Evolutionary conservation across 2,113 vertebrate genomes (phyloP).

Genomic region (Heterotis niloticus): DNA sequence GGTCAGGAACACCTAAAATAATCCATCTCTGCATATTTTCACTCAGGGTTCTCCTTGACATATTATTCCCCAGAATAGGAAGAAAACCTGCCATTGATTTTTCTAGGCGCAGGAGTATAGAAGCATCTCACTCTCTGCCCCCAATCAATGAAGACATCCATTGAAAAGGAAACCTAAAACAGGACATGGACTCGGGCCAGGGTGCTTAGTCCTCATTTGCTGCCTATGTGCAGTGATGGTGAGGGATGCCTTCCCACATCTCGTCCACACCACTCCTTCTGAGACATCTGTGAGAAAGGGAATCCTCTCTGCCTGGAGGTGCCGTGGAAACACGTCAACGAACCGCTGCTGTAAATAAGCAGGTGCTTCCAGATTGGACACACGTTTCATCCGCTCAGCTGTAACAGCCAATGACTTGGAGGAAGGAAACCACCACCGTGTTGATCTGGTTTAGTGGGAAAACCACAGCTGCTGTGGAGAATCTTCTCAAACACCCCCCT

Average conservation of each 20-base stretch:
- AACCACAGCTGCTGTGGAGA: background rate
- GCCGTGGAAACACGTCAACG: background rate
- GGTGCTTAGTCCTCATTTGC: background rate
- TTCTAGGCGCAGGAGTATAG: background rate
- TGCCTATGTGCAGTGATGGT: background rate
- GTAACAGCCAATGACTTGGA: background rate
- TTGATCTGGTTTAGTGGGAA: background rate
- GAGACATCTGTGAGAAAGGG: background rate
- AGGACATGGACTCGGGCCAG: background rate
- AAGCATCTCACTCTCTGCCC: background rate
- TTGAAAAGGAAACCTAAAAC: background rate
- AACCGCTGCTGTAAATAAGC: background rate
- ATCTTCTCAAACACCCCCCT: too few species aligned
- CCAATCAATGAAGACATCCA: conserved; percentile 12
- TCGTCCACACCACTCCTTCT: background rate
- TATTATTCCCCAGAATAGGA: background rate
- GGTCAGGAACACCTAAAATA: background rate
- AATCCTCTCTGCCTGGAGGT: background rate
- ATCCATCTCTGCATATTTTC: background rate
- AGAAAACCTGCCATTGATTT: conserved; percentile 18
- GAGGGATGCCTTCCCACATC: background rate
- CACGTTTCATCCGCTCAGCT: background rate
- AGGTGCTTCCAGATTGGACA: background rate
- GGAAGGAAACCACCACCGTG: background rate
- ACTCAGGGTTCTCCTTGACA: background rate